These are phyloP conservation scores for Drosophila guanche DNA, from an alignment of 1,140 invertebrate species.

Conservation along the genomic window DNA sequence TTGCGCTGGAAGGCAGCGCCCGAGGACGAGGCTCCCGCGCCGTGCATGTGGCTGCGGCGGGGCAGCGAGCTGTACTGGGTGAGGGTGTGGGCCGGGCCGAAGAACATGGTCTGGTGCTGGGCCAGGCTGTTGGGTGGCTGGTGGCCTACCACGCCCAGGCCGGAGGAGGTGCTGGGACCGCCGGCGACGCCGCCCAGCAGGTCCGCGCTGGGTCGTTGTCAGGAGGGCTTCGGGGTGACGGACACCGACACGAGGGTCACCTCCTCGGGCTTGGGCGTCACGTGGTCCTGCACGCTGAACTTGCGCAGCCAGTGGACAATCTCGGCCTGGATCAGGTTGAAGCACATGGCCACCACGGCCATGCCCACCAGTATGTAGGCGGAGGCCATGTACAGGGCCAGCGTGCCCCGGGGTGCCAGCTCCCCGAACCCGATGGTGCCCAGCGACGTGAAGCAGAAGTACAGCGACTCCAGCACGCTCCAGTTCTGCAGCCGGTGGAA, in stretches of 20 bases:
- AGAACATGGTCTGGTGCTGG: slow-evolving; percentile 83
- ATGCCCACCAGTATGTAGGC: slow-evolving; percentile 96
- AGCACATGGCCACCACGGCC: slow-evolving; percentile 98
- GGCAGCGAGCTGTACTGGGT: slow-evolving; percentile 81
- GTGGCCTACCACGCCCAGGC: slow-evolving; percentile 5
- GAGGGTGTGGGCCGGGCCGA: slow-evolving; percentile 71
- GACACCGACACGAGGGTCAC: slow-evolving; percentile 77
- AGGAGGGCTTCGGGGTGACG: slow-evolving; percentile 82
- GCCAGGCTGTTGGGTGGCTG: slow-evolving; percentile 53
- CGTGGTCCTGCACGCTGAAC: slow-evolving; percentile 84
- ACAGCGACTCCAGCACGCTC: slow-evolving; percentile 95
- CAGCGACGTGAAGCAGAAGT: slow-evolving; percentile 97
- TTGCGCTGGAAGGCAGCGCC: slow-evolving; percentile 86
- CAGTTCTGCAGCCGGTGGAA: slow-evolving; percentile 96
- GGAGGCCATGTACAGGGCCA: slow-evolving; percentile 88
- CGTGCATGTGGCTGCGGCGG: slow-evolving; percentile 65
- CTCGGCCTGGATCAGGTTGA: slow-evolving; percentile 97
- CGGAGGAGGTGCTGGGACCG: slow-evolving; percentile 10
- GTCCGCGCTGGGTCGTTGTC: slow-evolving; percentile 81
- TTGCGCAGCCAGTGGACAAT: slow-evolving; percentile 88
- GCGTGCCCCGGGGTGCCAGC: slow-evolving; percentile 86
- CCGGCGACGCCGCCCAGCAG: slow-evolving; percentile 13
- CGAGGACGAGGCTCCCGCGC: slow-evolving; percentile 2
- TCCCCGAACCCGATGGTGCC: slow-evolving; percentile 96
- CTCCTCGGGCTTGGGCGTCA: slow-evolving; percentile 77